Evolutionary conservation across 1,140 invertebrate species (phyloP).

Genomic region (Ceratina australensis): DNA sequence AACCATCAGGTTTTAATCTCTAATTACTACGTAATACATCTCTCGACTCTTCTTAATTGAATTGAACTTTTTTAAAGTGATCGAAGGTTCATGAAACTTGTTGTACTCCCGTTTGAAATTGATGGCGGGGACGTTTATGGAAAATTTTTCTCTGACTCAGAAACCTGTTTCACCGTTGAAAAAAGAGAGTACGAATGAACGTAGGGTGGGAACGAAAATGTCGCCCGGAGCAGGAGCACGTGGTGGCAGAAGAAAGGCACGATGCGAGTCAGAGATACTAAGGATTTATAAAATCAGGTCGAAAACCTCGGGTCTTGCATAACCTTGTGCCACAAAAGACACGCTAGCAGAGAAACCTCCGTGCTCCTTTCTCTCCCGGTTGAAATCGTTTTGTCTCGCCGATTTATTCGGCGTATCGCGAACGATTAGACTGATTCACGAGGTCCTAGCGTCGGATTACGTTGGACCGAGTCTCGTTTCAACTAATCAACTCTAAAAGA

Average conservation of each 20-base stretch:
- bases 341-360: slow-evolving; percentile 52
- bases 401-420: not conserved
- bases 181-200: not conserved
- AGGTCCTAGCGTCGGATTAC: too few relatives aligned
- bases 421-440: too few relatives aligned
- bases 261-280: slow-evolving; percentile 1
- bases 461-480: too few relatives aligned
- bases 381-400: slow-evolving; percentile 26
- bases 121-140: not conserved
- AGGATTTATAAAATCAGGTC: slow-evolving; percentile 60
- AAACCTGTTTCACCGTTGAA: not conserved
- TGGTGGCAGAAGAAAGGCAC: slow-evolving; percentile 12
- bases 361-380: slow-evolving; percentile 43
- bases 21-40: too few relatives aligned
- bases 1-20: too few relatives aligned
- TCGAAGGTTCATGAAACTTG: not conserved
- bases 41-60: not conserved
- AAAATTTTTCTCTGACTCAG: slow-evolving; percentile 17
- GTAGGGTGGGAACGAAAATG: not conserved
- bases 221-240: slow-evolving; percentile 16
- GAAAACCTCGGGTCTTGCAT: slow-evolving; percentile 53
- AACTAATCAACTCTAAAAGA: too few relatives aligned
- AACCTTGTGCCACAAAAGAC: slow-evolving; percentile 61
- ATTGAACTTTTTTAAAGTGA: not conserved
- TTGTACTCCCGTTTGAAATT: not conserved